A percentile compares a stretch with the other conserved stretches of the same genome.
Evolutionary conservation across 2,888 invertebrate genomes (phyloP).

Genomic region (Drosophila incognita): DNA sequence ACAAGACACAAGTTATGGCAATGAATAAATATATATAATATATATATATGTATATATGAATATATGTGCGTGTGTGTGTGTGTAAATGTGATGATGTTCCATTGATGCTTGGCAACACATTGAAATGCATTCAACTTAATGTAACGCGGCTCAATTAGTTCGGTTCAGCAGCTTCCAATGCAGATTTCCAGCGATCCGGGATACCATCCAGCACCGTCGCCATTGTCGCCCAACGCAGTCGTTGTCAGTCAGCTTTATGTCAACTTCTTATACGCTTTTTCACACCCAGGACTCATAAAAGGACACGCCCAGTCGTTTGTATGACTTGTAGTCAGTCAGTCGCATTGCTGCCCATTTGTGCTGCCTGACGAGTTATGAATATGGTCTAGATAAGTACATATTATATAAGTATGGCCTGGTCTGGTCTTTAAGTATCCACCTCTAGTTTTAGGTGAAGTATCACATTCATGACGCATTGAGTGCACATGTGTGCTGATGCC

Average conservation of each 20-base stretch:
- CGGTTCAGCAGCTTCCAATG: conserved; percentile 84
- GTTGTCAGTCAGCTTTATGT: conserved; percentile 67
- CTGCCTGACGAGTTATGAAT: conserved; percentile 75
- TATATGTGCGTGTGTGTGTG: conserved; percentile 3
- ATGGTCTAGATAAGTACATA: conserved; percentile 27
- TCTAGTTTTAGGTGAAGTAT: conserved; percentile 6
- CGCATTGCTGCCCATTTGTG: conserved; percentile 66
- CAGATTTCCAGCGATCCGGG: conserved; percentile 58
- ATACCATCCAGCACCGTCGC: conserved; percentile 40
- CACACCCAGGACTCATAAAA: conserved; percentile 84
- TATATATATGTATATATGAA: background rate
- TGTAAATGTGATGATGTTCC: conserved; percentile 41
- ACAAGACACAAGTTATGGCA: conserved; percentile 36
- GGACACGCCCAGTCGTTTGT: conserved; percentile 50
- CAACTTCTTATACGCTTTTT: conserved; percentile 84
- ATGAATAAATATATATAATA: background rate
- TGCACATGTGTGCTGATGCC: conserved; percentile 15
- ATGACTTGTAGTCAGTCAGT: background rate
- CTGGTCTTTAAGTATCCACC: conserved; percentile 32
- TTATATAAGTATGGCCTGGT: conserved; percentile 24
- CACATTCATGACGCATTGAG: conserved; percentile 23
- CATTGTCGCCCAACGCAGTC: conserved; percentile 47
- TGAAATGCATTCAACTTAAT: conserved; percentile 85
- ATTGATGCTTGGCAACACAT: conserved; percentile 77
- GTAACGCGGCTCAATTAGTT: conserved; percentile 85